phyloP scores from a whole-genome alignment of 2,888 invertebrate genomes.

The Euzetes globulus region DNA sequence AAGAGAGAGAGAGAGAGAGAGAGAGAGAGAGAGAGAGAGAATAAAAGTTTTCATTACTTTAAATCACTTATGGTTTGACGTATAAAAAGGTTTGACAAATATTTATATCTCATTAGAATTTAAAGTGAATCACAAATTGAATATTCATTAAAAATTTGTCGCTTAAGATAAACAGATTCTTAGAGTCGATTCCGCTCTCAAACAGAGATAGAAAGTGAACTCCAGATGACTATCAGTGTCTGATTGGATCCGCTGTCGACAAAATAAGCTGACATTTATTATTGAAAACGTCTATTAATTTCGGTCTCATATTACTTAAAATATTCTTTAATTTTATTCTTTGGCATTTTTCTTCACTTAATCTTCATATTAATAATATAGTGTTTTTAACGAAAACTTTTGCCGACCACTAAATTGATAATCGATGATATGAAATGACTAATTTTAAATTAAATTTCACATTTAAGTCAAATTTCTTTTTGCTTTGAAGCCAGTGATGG shows the following conservation, averaged over 20 bases:
- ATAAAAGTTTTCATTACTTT: not conserved
- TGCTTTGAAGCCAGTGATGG: too few species aligned
- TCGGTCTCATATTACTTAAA: too few species aligned
- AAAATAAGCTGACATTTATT: not conserved
- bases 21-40: not conserved
- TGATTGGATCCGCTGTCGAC: not conserved
- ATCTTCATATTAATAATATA: not conserved
- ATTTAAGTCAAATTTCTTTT: too few species aligned
- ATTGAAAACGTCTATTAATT: not conserved
- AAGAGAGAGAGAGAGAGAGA: not conserved
- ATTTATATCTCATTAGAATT: too few species aligned
- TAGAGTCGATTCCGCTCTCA: too few species aligned
- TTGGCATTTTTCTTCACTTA: not conserved
- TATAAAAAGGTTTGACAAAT: too few species aligned
- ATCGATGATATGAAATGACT: not conserved
- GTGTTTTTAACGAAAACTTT: not conserved
- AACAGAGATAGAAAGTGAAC: too few species aligned
- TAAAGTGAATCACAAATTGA: too few species aligned
- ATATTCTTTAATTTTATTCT: too few species aligned
- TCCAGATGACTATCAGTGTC: not conserved
- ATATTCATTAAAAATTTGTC: too few species aligned
- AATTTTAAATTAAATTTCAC: not conserved
- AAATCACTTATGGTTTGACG: too few species aligned
- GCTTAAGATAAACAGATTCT: too few species aligned
- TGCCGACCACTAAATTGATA: not conserved